Base-by-base conservation (phyloP, 2,888 invertebrate genomes). In the Fragum whitleyi region DNA sequence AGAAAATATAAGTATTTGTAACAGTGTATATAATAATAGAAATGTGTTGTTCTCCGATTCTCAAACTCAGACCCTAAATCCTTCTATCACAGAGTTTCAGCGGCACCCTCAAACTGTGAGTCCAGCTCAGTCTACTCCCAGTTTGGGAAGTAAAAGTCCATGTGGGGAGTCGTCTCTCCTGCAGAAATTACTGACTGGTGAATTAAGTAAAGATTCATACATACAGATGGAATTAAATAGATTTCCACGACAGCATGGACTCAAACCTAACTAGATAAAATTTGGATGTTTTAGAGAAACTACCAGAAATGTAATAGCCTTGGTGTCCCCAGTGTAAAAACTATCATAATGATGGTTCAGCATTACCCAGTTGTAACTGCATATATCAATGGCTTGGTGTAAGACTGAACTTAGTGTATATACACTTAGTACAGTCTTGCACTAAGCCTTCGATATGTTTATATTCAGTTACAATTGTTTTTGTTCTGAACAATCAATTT, bases 131-230 rank as follows among this genome's bases (percentile, higher is more conserved):
- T 53, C 26, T 74, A 36, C 62, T 26, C 21, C 55, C 51, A 23
- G 6, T 51, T 16, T 51, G 32, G 29, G 19, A n/a, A 47, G n/a
- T 65, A 53, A 53, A 57, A 36, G 53, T 62, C 14, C 53, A 9
- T 32, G 65, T 51, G 42, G 65, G 55, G 65, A 65, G 53, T 29
- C 47, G 7, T 51, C 51, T 14, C 74, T 53, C 53, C 62, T 62
- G 11, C 81, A 81, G 55, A 81, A 85, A 74, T 68, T 85, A 19
- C 67, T 85, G 29, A 85, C 85, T 5, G 85, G 85, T 14, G 85
- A 85, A 65, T 53, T 85, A 29, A 85, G 79, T 21, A 85, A 85
- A 59, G 85, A 85, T 70, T 67, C 71, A 32, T 85, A 85, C 47
- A 85, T 81, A 26, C 73, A 73, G 55, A 85, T 85, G 85, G 85